These are phyloP conservation scores for Caenorhabditis imperialis DNA, from an alignment of 2,888 invertebrate genomes.

Conservation along the genomic window DNA sequence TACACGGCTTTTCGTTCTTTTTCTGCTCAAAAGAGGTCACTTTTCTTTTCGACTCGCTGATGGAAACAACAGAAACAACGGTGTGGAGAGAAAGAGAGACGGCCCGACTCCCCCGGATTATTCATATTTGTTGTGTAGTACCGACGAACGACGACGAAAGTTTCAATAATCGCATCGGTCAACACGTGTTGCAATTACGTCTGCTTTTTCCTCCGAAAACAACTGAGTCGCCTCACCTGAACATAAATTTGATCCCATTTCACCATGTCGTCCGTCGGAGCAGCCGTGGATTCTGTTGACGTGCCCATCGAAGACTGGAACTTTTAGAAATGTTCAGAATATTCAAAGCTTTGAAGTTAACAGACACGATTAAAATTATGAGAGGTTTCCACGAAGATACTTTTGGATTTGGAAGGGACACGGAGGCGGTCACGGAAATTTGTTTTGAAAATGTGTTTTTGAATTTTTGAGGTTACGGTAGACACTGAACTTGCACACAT, in stretches of 20 bases:
- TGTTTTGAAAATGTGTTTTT: too few relatives aligned
- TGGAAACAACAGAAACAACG: slow-evolving; percentile 5
- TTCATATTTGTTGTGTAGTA: slow-evolving; percentile 49
- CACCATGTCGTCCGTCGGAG: slow-evolving; percentile 16
- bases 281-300: neutral
- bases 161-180: slow-evolving; percentile 49
- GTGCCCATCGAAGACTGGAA: neutral
- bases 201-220: too few relatives aligned
- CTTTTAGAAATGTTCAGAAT: too few relatives aligned
- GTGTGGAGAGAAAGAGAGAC: slow-evolving; percentile 7
- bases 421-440: too few relatives aligned
- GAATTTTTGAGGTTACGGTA: too few relatives aligned
- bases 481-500: too few relatives aligned
- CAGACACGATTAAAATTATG: too few relatives aligned
- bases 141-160: slow-evolving; percentile 12
- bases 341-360: too few relatives aligned
- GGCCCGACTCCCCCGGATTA: slow-evolving; percentile 39
- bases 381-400: too few relatives aligned
- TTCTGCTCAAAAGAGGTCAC: slow-evolving; percentile 38
- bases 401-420: too few relatives aligned
- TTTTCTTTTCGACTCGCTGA: slow-evolving; percentile 12
- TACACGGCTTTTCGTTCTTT: slow-evolving; percentile 12
- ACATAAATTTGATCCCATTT: slow-evolving; percentile 47
- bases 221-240: slow-evolving; percentile 12
- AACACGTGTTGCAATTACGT: slow-evolving; percentile 47